Percentiles rank a stretch among this genome's conserved stretches.
Evolutionary conservation across 1,140 invertebrate species (phyloP).

Genomic region (Hyphantria cunea): DNA sequence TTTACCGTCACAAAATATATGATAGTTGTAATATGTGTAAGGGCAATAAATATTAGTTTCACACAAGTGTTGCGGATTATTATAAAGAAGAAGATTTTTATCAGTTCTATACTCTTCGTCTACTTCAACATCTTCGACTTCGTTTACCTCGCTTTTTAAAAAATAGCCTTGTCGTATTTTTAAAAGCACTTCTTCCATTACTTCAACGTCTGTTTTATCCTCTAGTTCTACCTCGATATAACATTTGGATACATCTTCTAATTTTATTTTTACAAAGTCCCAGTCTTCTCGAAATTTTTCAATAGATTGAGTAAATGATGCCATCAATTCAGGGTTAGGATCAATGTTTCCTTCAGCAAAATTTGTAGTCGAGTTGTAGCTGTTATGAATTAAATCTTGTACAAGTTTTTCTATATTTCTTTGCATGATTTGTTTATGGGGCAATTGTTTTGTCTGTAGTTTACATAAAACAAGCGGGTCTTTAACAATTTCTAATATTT

Average conservation of each 20-base stretch:
- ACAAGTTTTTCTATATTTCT: conserved; percentile 45
- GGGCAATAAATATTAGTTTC: conserved; percentile 83
- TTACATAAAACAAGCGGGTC: conserved; percentile 65
- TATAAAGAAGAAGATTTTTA: conserved; percentile 54
- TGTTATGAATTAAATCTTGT: conserved; percentile 40
- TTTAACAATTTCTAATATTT: conserved; percentile 49
- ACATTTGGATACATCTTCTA: conserved; percentile 59
- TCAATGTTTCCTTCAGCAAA: conserved; percentile 18
- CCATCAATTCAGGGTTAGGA: conserved; percentile 23
- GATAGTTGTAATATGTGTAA: conserved; percentile 74
- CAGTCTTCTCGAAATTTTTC: conserved; percentile 71
- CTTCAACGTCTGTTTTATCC: conserved; percentile 60
- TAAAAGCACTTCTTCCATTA: conserved; percentile 63
- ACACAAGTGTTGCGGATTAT: conserved; percentile 72
- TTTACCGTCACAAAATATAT: conserved; percentile 83
- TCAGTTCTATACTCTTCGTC: conserved; percentile 49
- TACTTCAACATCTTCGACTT: conserved; percentile 52
- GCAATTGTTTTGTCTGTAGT: conserved; percentile 30
- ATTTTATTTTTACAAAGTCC: conserved; percentile 61
- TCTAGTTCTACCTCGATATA: conserved; percentile 63
- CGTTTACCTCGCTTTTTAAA: conserved; percentile 35
- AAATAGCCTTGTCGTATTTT: conserved; percentile 61
- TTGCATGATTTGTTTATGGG: conserved; percentile 11
- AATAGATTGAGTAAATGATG: conserved; percentile 53
- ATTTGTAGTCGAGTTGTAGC: conserved; percentile 21